Evolutionary conservation across 92 coral and sea anemone species (phyloP), one percentile per base, ranked within the genome.

Genomic region (Porites rus): DNA sequence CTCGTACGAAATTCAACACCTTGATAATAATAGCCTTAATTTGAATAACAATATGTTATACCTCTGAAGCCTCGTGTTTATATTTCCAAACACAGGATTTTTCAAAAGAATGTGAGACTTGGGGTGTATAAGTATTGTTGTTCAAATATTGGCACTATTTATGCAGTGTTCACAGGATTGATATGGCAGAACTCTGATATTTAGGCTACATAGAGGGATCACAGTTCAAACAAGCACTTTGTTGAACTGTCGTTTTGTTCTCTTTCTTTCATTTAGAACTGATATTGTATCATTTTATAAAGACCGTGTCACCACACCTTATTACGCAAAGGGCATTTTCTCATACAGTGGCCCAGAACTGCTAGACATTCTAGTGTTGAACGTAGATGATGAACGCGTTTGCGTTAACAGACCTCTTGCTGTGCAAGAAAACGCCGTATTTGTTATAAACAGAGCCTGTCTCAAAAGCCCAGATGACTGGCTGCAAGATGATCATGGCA

Each of bases 401-500:
- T 43, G 75, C 14, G 75, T 70, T 70, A 16, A 70, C 75, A 70
- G 75, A 7, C 75, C 75, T 24, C 46, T 70, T 70, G 46, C 28
- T 2, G 51, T 70, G 25, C 28, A 70, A 70, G 75, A 70, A 43
- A 70, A 70, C 25, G 51, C 75, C 51, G 75, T 43, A n/a, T 70
- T 70, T 70, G 14, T 70, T 43, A 70, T 70, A 24, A 70, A 43
- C 75, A 70, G 75, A 70, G 75, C 52, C 50, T 70, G 75, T n/a
- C 75, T 70, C 52, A 70, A 70, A 16, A 70, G 17, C 1, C 75
- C 75, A 28, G 51, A 70, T 70, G 75, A 70, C 53, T 70, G 75
- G 75, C 75, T 70, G 75, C 50, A 70, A 19, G 75, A 70, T 11
- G 28, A 25, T 70, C 72, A 67, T 67, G 72, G 72, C 16, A 74